Evolutionary conservation across 35 echinoderm and acorn worm genomes (phyloP), one percentile per base, ranked within the genome.

Genomic region (Lytechinus pictus): DNA sequence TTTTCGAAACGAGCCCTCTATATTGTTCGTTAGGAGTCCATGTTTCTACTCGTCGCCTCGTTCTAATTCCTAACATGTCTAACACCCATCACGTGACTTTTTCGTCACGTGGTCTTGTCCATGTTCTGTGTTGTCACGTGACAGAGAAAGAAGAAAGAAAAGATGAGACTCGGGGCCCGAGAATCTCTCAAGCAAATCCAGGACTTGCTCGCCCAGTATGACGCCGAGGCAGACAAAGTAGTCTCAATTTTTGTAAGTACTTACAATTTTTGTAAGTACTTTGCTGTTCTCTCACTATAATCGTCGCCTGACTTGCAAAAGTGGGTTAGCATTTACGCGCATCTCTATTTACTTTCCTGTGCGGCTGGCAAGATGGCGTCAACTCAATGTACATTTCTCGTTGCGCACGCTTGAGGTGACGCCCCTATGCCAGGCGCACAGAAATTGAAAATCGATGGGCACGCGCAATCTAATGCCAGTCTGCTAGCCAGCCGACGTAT

Each of bases 231-330:
- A 79, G 66, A 16, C 66, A 79, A 79, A 79, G 66, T 79, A 79
- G 66, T 79, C n/a, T 79, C 66, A 79, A 79, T 79, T 79, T n/a
- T 79, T 79, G 66, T 79, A 79, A 79, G 66, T 79, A 79, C 66
- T 79, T 79, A 79, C 66, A 79, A 79, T 79, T 16, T 24, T 79
- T 79, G 66, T 79, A 79, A 79, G 66, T 79, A 79, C 66, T 79
- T 79, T 79, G 66, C 66, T 79, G 66, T 79, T 79, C 66, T 79
- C 66, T 24, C 19, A 44, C 33, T 44, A 44, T 44, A 44, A 44
- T 44, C 33, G 33, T 44, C 33, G 33, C 33, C 33, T 44, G 33
- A 44, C 33, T 44, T 0, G 2, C 33, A 44, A 44, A 44, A 44
- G 33, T 44, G 33, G 33, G 33, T 44, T 44, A 44, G 33, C 1